Base-by-base conservation (phyloP, 1,140 invertebrate genomes). In the Calephelis nemesis region DNA sequence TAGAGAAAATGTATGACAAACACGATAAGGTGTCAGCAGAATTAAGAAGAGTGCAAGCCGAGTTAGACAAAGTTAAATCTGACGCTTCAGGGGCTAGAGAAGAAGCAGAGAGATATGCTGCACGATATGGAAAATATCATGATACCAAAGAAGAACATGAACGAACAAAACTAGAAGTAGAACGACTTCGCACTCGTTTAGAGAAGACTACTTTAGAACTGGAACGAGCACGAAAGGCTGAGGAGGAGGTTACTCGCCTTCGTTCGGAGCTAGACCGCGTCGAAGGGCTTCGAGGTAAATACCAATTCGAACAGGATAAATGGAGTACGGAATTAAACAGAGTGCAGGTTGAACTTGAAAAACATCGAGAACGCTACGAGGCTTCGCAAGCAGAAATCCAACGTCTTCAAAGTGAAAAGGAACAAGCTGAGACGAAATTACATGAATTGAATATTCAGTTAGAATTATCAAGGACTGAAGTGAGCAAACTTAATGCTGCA, bases 1-100 rank as follows among this genome's bases (percentile, higher is more conserved):
- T 97, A 11, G 97, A 98, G 83, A 98, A 97, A 84, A 95, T 97
- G 92, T 96, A 97, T 75, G 97, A 98, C 75, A 97, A 97, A 78
- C 95, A 97, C 76, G 97, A 98, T 73, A 95, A 97, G 82, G 94
- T 95, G 62, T 96, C 97, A 74, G 92, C 94, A 5, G 97, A 98
- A 76, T 92, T 97, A 64, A 93, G 97, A 67, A 96, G 97, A 88
- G 93, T 96, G 5, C 96, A 97, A 81, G 94, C 93, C 4, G 97
- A 97, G 74, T 90, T 95, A 9, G 96, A 96, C 52, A 94, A 94
- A 83, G 91, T 94, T 65, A 94, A 94, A 74, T 89, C 91, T 73
- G 96, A 95, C 79, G 96, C 94, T 40, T 96, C 94, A 79, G 95
- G 93, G 75, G 92, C 95, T 48, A 94, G 94, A 75, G 95, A 94